These are phyloP conservation scores for Pachymerium ferrugineum DNA, from an alignment of 2,888 invertebrate species.

Conservation along the genomic window DNA sequence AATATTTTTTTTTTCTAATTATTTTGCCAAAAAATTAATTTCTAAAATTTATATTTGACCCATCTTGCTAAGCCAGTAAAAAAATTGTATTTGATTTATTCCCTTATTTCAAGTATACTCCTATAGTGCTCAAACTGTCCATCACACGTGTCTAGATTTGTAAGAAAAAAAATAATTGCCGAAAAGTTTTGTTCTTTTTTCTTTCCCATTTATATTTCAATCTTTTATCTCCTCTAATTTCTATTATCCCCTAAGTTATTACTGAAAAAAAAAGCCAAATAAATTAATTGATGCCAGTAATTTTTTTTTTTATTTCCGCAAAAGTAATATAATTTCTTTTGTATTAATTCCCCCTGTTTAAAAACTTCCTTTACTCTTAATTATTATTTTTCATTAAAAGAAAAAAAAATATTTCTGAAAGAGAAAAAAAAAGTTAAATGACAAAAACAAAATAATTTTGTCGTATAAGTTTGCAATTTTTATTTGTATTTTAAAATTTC, in stretches of 20 bases:
- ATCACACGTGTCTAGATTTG: neutral
- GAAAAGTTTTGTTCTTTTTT: conserved; percentile 7
- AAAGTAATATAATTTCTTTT: conserved; percentile 21
- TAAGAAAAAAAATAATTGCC: neutral
- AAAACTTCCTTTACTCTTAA: neutral
- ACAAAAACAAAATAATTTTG: neutral
- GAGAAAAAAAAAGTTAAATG: neutral
- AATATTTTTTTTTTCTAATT: neutral
- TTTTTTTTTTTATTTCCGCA: neutral
- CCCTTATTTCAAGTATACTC: neutral
- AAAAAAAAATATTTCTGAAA: conserved; percentile 1
- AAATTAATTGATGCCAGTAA: conserved; percentile 21
- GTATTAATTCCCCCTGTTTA: neutral
- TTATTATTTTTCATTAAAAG: neutral
- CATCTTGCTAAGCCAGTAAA: neutral
- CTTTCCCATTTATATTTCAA: neutral
- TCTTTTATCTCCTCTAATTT: neutral
- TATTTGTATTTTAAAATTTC: conserved; percentile 24
- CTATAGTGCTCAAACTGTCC: conserved; percentile 20
- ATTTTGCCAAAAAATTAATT: neutral
- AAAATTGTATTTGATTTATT: too few relatives aligned
- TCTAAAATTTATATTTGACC: neutral
- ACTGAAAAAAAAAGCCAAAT: conserved; percentile 16
- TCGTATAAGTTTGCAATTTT: conserved; percentile 7
- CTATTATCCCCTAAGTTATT: conserved; percentile 21